Percentiles rank a stretch among this genome's conserved stretches.
These are phyloP conservation scores for Athalia circularis DNA, from an alignment of 2,888 invertebrate species.

Conservation along the genomic window DNA sequence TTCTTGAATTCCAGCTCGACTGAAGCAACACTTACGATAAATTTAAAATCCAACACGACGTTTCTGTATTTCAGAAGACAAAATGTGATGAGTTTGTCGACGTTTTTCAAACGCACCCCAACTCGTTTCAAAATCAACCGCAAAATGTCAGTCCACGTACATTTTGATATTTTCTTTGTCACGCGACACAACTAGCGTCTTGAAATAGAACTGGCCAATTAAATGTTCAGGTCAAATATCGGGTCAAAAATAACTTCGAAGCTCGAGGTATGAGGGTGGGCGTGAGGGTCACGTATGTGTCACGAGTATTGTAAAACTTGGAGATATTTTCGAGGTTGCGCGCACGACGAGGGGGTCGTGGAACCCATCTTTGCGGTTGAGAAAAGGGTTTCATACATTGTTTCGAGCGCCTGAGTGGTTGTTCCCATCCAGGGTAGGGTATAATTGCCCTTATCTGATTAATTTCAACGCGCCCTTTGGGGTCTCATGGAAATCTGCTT, in stretches of 20 bases:
- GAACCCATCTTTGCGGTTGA: constrained; percentile 33
- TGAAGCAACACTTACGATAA: constrained; percentile 19
- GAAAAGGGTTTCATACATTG: constrained; percentile 41
- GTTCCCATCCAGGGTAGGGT: constrained; percentile 36
- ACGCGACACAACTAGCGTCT: background rate
- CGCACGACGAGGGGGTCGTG: constrained; percentile 20
- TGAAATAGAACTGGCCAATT: background rate
- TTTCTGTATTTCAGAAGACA: constrained; percentile 49
- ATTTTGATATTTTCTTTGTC: background rate
- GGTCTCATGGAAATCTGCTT: constrained; percentile 24
- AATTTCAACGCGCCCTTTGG: constrained; percentile 34
- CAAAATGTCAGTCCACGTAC: background rate
- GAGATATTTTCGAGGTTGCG: background rate
- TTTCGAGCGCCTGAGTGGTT: constrained; percentile 37
- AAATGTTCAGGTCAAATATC: constrained; percentile 18
- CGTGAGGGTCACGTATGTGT: background rate
- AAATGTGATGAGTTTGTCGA: constrained; percentile 56
- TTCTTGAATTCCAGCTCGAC: background rate
- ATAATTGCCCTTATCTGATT: constrained; percentile 44
- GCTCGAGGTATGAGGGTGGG: background rate
- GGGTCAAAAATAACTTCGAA: background rate
- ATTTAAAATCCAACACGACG: constrained; percentile 54
- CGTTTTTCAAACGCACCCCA: constrained; percentile 51
- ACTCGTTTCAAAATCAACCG: constrained; percentile 62
- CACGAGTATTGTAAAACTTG: background rate